Evolutionary conservation across 1,140 invertebrate genomes (phyloP).

Genomic region (Oedothorax gibbosus): DNA sequence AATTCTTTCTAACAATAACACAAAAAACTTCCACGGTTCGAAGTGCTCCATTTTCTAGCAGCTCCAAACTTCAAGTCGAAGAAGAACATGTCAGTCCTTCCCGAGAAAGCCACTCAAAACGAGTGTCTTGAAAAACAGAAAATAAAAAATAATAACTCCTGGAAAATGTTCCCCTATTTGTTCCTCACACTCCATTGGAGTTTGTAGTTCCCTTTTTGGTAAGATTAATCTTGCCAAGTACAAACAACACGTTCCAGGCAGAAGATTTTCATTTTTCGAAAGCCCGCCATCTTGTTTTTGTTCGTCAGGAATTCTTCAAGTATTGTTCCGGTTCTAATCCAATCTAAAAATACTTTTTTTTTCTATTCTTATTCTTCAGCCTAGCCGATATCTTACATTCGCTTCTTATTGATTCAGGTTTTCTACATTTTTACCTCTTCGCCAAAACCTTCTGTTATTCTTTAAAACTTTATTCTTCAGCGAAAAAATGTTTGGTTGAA

Average conservation of each 20-base stretch:
- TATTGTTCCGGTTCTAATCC: conserved; percentile 35
- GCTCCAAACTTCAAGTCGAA: background rate
- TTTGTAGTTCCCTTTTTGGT: conserved; percentile 5
- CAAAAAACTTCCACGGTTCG: too few species aligned
- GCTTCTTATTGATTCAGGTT: conserved; percentile 24
- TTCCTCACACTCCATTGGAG: background rate
- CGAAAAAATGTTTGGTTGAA: conserved; percentile 32
- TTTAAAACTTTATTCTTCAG: conserved; percentile 31
- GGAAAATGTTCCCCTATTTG: background rate
- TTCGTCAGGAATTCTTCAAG: background rate
- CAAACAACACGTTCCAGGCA: background rate
- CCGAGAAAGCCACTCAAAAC: background rate
- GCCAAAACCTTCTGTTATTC: background rate
- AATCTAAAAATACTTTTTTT: conserved; percentile 23
- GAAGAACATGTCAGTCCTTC: conserved; percentile 15
- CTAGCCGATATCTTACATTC: background rate
- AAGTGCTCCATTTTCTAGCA: too few species aligned
- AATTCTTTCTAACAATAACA: too few species aligned
- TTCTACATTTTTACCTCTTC: conserved; percentile 16
- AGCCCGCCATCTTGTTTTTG: background rate
- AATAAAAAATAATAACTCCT: too few species aligned
- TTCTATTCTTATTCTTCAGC: background rate
- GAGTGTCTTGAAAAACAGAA: too few species aligned
- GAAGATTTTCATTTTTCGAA: conserved; percentile 15
- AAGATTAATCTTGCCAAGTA: conserved; percentile 38